Evolutionary conservation across 2,888 invertebrate species (phyloP), one percentile per base, ranked within the genome.

Genomic region (Caenorhabditis imperialis): DNA sequence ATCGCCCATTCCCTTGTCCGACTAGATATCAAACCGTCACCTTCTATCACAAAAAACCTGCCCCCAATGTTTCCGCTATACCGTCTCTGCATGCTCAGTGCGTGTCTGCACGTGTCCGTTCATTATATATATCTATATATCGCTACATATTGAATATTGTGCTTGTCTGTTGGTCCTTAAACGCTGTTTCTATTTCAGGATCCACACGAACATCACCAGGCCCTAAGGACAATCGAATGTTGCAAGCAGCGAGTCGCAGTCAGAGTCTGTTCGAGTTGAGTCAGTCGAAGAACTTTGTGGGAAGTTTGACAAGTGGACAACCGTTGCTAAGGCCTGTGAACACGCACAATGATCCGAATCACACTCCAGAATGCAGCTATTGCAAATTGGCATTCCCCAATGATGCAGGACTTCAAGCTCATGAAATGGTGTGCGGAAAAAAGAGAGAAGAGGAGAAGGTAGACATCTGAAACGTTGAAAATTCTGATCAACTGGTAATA

Each of bases 251-350:
- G 20, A 84, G 83, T 25, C 48, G 85, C 23, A 84, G 83, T 35
- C 85, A 84, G 38, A 83, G 83, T 33, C 55, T 85, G 27, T 85
- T 84, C 50, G 85, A 85, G 38, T 72, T 77, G 7, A 70, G 61
- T 44, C 44, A 47, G 22, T 38, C 51, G 12, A 40, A 38, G 12
- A 48, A 42, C 16, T 69, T 75, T 25, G 44, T 70, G 47, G 85
- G 85, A 23, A 84, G 84, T 30, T 47, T 85, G 47, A 86, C 86
- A n/a, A 79, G 75, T 45, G 86, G 86, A 2, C 85, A 85, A 45
- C 85, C 85, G 12, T 63, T 85, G 22, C 55, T 81, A 6, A 78
- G 85, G 6, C 40, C 48, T 7, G 48, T 57, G 14, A 30, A 33
- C 10, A n/a, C 51, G 1, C 50, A 50, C 4, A 57, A 50, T 27